Conservation (phyloP, 2,888 invertebrate genomes). For the Ischnus inquisitorius region DNA sequence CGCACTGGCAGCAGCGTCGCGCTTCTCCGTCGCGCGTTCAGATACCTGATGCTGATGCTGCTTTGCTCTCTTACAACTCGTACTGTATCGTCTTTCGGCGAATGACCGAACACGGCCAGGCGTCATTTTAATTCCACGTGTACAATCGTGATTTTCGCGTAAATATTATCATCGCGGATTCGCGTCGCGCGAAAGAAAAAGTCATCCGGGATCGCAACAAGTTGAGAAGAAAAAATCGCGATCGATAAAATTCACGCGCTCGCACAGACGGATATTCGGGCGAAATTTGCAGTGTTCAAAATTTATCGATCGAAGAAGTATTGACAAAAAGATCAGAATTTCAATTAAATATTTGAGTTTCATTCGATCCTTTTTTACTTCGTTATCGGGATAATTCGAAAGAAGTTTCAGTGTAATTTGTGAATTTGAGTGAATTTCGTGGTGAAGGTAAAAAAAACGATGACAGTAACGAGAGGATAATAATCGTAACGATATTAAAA, state of each 20-base stretch:
- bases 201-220: not conserved
- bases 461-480: constrained; percentile 7
- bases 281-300: not conserved
- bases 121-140: constrained; percentile 27
- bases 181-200: not conserved
- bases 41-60: constrained; percentile 9
- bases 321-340: not conserved
- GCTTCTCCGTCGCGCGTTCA: not conserved
- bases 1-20: constrained; percentile 45
- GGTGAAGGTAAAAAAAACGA: constrained; percentile 1
- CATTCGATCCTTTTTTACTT: not conserved
- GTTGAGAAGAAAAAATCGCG: constrained; percentile 7
- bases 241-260: not conserved
- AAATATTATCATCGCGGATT: not conserved
- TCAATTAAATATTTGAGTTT: not conserved
- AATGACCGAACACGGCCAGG: not conserved
- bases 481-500: not conserved
- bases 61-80: constrained; percentile 14
- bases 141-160: not conserved
- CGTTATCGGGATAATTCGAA: not conserved
- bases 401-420: constrained; percentile 6
- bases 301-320: not conserved
- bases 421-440: not conserved
- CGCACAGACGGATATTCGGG: not conserved
- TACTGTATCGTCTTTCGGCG: not conserved